A percentile compares a stretch with the other conserved stretches of the same genome.
Conservation (phyloP, 2,888 invertebrate species). For the Cheilosia scutellata region DNA sequence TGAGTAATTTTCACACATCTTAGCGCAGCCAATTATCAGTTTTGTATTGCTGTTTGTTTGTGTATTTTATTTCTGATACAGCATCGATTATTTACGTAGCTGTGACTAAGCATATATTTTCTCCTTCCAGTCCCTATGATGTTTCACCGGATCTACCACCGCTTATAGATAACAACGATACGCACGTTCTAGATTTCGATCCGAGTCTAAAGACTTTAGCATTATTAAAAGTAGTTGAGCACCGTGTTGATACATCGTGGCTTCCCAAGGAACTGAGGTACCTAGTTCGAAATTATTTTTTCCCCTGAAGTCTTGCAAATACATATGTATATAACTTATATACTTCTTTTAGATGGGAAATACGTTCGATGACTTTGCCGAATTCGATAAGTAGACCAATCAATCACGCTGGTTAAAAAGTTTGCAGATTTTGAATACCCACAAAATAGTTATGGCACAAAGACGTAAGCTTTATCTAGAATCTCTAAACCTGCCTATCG, state of each 20-base stretch:
- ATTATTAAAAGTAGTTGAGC: conserved; percentile 87
- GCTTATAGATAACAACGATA: conserved; percentile 92
- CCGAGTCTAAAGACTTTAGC: conserved; percentile 90
- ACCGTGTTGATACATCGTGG: conserved; percentile 87
- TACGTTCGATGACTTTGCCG: conserved; percentile 89
- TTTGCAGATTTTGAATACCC: neutral
- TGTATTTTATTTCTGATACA: too few relatives aligned
- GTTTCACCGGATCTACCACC: conserved; percentile 59
- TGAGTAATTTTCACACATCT: too few relatives aligned
- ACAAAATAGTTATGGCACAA: conserved; percentile 48
- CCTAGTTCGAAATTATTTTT: conserved; percentile 77
- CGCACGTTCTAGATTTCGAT: conserved; percentile 91
- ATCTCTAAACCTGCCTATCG: conserved; percentile 62
- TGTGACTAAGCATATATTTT: neutral
- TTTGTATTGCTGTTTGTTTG: too few relatives aligned
- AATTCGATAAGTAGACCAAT: conserved; percentile 87
- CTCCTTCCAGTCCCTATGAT: conserved; percentile 50
- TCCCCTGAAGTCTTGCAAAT: neutral
- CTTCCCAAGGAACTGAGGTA: conserved; percentile 88
- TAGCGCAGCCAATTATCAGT: too few relatives aligned
- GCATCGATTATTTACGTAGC: too few relatives aligned
- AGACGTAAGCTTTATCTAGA: conserved; percentile 32
- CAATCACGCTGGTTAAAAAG: conserved; percentile 82
- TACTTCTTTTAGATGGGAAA: conserved; percentile 86
- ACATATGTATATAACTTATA: neutral